These are phyloP conservation scores for Trachurus trachurus DNA, from an alignment of 2,797 vertebrate species.

Conservation along the genomic window DNA sequence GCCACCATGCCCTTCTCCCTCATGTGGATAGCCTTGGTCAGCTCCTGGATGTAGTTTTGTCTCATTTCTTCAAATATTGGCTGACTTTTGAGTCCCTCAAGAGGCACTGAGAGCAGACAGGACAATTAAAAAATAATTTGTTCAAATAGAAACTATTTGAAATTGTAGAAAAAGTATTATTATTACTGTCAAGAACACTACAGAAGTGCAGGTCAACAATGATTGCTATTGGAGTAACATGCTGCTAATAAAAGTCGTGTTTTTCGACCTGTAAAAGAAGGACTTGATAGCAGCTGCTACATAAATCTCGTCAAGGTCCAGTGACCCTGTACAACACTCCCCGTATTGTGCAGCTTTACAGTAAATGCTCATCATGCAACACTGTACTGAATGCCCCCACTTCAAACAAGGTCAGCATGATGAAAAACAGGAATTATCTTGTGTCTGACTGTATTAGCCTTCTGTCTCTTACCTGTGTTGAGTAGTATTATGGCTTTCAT, in stretches of 20 bases:
- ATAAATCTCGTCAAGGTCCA: conserved; percentile 53
- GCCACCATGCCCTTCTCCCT: conserved; percentile 92
- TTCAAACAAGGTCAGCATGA: conserved; percentile 4
- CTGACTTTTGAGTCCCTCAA: conserved; percentile 97
- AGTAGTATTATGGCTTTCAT: conserved; percentile 98
- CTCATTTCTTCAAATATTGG: conserved; percentile 97
- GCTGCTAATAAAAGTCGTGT: conserved; percentile 1
- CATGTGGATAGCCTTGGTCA: conserved; percentile 93
- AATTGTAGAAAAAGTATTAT: neutral
- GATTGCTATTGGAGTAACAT: neutral
- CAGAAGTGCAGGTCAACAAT: neutral
- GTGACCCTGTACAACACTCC: conserved; percentile 18
- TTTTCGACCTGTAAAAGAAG: conserved; percentile 21
- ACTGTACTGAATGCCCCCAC: neutral
- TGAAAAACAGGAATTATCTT: neutral
- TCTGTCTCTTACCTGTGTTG: conserved; percentile 90
- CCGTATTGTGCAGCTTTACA: conserved; percentile 26
- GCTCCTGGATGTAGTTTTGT: conserved; percentile 94
- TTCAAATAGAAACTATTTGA: neutral
- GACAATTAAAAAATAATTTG: neutral
- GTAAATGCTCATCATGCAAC: conserved; percentile 39
- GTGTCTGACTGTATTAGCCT: neutral
- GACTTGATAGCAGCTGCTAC: conserved; percentile 48
- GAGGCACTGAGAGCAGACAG: conserved; percentile 87
- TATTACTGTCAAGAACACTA: neutral